Evolutionary conservation across 2,797 vertebrate species (phyloP).

Genomic region (Characodon lateralis): DNA sequence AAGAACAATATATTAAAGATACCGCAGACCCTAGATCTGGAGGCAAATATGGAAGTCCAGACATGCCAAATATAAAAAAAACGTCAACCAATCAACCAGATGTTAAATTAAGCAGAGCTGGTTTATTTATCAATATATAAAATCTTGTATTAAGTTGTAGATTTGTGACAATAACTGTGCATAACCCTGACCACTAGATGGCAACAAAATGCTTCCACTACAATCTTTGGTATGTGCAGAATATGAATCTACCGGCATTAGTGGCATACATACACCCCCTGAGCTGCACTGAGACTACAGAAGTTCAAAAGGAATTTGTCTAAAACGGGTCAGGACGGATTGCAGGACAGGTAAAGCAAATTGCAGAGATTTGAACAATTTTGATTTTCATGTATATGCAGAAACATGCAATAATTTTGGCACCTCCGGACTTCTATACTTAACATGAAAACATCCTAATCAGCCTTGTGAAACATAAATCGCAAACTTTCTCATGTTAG

Average conservation of each 20-base stretch:
- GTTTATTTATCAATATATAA: not conserved
- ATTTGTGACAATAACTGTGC: not conserved
- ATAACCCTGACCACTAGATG: not conserved
- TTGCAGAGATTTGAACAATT: not conserved
- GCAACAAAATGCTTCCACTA: not conserved
- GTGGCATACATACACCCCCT: no score
- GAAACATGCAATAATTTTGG: not conserved
- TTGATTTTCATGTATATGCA: not conserved
- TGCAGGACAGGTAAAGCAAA: not conserved
- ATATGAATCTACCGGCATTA: not conserved
- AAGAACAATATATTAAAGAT: not conserved
- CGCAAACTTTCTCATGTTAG: not conserved
- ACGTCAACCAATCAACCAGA: not conserved
- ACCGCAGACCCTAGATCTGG: rapidly evolving
- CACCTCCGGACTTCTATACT: slow-evolving; percentile 24
- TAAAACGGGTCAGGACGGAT: not conserved
- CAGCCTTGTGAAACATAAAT: slow-evolving; percentile 7
- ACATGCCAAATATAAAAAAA: not conserved
- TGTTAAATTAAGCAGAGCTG: not conserved
- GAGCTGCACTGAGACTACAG: not conserved
- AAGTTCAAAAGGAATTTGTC: not conserved
- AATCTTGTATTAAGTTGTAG: not conserved
- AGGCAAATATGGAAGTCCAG: slow-evolving; percentile 13
- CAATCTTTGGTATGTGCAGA: not conserved
- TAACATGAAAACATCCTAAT: not conserved